Base-by-base conservation (phyloP, 2,113 vertebrate species). In the Cheilinus undulatus region DNA sequence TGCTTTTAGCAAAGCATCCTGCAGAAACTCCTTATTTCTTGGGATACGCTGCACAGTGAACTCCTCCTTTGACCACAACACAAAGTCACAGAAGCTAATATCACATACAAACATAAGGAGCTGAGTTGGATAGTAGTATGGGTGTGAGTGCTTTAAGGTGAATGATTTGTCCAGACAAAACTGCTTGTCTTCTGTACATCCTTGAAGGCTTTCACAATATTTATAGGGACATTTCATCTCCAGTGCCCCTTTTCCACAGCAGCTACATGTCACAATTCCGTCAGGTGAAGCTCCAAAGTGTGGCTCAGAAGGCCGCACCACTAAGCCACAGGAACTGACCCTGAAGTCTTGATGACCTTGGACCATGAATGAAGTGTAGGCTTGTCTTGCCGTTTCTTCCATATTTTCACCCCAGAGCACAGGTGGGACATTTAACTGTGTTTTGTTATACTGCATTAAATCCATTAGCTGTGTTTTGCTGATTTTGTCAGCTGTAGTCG, bases 1-100 rank as follows among this genome's bases (percentile, higher is more conserved):
- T 45, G 22, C 65, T 48, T 46, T 69, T 24, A 46, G 63, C 36
- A 53, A 53, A 23, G 63, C 7, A 12, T 43, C 24, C 36, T 58
- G 27, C 26, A 69, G 30, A 49, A 48, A 48, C 15, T 58, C 53
- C n/a, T 48, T 3, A 46, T 48, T 36, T 36, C 22, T 58, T 4
- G 11, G 14, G 20, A 57, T 34, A 20, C 8, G 27, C 14, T 69
- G n/a, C 28, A 49, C 42, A 36, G 34, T 27, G 14, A 38, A 26
- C 2, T 36, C 15, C 17, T 56, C 12, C 28, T n/a, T 48, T 1
- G 40, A 23, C 52, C 36, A 54, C 20, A 57, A 6, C 38, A 68
- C n/a, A 56, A 56, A 57, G 27, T 68, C 52, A 56, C 65, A 32
- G 30, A 6, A 32, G 5, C 5, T 32, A 32, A 32, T 9, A 32